Evolutionary conservation across 2,797 vertebrate species (phyloP).

Genomic region (Nannoperca obscura): DNA sequence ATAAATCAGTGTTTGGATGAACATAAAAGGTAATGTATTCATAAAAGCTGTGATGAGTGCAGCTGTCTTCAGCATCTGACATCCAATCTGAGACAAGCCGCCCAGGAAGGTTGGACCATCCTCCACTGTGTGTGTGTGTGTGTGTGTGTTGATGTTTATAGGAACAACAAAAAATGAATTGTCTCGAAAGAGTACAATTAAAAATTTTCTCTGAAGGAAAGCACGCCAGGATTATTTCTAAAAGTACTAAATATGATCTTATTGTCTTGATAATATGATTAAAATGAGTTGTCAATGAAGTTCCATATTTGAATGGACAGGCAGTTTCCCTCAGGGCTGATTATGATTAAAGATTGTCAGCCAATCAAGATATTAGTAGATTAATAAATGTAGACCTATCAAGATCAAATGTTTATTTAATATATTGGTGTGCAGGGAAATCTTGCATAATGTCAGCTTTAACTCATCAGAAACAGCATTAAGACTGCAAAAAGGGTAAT

Average conservation of each 20-base stretch:
- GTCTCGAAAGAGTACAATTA: conserved; percentile 45
- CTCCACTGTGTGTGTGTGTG: conserved; percentile 40
- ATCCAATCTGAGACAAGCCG: conserved; percentile 80
- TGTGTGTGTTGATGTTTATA: conserved; percentile 40
- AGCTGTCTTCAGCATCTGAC: conserved; percentile 84
- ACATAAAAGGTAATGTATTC: conserved; percentile 83
- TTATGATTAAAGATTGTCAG: not conserved
- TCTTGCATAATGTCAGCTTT: not conserved
- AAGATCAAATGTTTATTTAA: not conserved
- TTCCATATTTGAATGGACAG: not conserved
- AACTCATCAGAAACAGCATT: too few relatives aligned
- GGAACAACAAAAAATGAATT: conserved; percentile 41
- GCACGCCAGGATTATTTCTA: conserved; percentile 23
- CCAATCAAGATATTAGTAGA: not conserved
- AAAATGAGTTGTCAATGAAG: not conserved
- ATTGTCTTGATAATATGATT: conserved; percentile 1
- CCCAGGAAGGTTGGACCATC: conserved; percentile 56
- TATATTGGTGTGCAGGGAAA: not conserved
- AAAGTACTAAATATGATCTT: conserved; percentile 12
- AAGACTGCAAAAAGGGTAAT: too few relatives aligned
- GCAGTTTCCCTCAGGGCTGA: not conserved
- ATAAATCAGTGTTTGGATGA: conserved; percentile 85
- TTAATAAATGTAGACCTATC: not conserved
- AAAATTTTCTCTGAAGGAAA: conserved; percentile 25
- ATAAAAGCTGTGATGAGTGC: conserved; percentile 85